phyloP scores from a whole-genome alignment of 2,797 vertebrate species.

The Oreortyx pictus region DNA sequence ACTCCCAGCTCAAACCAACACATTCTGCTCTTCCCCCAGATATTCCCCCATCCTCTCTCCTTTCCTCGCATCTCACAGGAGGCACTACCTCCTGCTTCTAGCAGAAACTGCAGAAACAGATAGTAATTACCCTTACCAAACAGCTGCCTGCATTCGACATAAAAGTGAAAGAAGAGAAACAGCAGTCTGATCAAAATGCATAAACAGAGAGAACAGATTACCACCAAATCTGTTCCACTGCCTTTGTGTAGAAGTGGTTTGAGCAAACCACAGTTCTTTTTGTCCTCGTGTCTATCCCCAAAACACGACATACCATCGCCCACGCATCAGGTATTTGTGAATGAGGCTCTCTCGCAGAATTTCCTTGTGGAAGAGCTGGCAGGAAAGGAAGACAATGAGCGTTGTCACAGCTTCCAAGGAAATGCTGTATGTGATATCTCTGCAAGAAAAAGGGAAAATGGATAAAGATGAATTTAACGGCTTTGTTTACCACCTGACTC shows the following conservation, averaged over 20 bases:
- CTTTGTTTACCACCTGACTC: constrained; percentile 22
- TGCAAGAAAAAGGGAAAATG: constrained; percentile 62
- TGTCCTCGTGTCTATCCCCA: background rate
- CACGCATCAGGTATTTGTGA: constrained; percentile 91
- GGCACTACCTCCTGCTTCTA: background rate
- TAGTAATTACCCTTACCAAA: background rate
- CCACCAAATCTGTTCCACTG: accelerated
- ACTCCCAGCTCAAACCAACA: background rate
- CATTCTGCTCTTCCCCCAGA: background rate
- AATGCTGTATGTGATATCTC: constrained; percentile 97
- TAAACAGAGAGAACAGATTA: background rate
- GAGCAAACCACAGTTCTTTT: accelerated
- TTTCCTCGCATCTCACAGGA: background rate
- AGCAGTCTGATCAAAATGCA: background rate
- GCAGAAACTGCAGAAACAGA: background rate
- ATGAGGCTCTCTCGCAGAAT: constrained; percentile 90
- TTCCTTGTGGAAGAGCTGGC: constrained; percentile 97
- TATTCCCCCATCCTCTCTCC: background rate
- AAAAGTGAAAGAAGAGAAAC: background rate
- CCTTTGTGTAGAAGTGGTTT: background rate
- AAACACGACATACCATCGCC: constrained; percentile 87
- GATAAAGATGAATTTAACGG: background rate
- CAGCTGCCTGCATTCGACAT: background rate
- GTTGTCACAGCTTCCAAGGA: constrained; percentile 94
- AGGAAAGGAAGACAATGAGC: constrained; percentile 93